Evolutionary conservation across 2,888 invertebrate species (phyloP), one percentile per base, ranked within the genome.

Genomic region (Folsomia manolachei): DNA sequence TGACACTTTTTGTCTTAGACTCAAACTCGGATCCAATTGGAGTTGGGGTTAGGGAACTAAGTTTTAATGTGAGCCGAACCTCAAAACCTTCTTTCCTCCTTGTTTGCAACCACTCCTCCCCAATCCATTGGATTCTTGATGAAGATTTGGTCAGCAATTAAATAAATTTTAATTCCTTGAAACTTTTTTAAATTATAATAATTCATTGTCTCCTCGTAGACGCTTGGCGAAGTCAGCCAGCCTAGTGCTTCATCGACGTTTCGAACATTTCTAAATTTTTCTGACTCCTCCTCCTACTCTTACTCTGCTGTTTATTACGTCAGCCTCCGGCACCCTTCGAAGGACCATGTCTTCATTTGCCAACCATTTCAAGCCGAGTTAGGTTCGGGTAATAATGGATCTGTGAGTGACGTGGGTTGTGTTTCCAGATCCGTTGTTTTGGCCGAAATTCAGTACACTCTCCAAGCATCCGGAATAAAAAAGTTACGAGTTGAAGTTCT

Each of bases 101-200:
- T 1, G 27, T 27, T 19, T 64, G 64, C n/a, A 27, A 25, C 19
- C 23, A 25, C n/a, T 9, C 19, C 19, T n/a, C n/a, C 27, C 64
- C 64, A 27, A 27, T 64, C 2, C 25, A 27, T 2, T 64, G 26
- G 27, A 21, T 64, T 14, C 27, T 26, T 1, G 64, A 64, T 64
- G 64, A 64, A n/a, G 27, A 64, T 27, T 64, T 64, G 14, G 64
- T 64, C 14, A 4, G 64, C 19, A 24, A 39, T 9, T 9, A 14
- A 39, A 14, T 39, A 9, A 39, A 9, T 39, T 39, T 39, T 39
- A 39, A n/a, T n/a, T n/a, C n/a, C n/a, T n/a, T n/a, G n/a, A n/a
- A n/a, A n/a, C n/a, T n/a, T n/a, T n/a, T n/a, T n/a, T n/a, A n/a
- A n/a, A n/a, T n/a, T n/a, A n/a, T n/a, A n/a, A n/a, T n/a, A n/a